Conservation (phyloP, 2,113 vertebrate genomes). For the Notothenia rossii region DNA sequence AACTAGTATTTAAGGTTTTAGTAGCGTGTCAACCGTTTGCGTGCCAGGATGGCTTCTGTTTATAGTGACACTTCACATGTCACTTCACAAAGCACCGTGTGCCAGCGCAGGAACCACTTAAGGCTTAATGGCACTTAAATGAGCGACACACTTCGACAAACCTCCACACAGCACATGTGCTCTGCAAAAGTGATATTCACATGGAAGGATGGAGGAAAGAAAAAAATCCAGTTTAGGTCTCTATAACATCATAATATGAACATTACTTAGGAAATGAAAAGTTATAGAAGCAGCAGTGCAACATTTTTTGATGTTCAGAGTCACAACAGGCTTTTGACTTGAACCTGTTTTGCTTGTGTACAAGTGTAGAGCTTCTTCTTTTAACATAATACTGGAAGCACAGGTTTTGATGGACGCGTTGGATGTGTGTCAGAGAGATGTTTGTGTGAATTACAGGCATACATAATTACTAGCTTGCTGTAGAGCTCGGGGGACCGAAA, state of each 20-base stretch:
- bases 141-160: constrained; percentile 19
- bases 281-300: not conserved
- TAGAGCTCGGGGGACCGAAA: constrained; percentile 12
- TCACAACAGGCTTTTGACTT: not conserved
- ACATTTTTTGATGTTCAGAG: constrained; percentile 9
- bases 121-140: constrained; percentile 17
- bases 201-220: not conserved
- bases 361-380: constrained; percentile 10
- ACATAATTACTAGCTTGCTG: constrained; percentile 40
- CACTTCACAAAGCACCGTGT: constrained; percentile 32
- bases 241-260: not conserved
- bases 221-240: not conserved
- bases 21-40: constrained; percentile 22
- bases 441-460: constrained; percentile 54
- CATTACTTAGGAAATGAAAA: not conserved
- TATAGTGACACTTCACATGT: constrained; percentile 31
- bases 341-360: constrained; percentile 47
- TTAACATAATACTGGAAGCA: constrained; percentile 71
- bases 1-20: not conserved
- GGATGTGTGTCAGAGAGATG: constrained; percentile 57
- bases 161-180: not conserved
- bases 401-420: constrained; percentile 72
- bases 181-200: constrained; percentile 18
- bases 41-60: constrained; percentile 46
- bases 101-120: constrained; percentile 45